Base-by-base conservation (phyloP, 2,888 invertebrate species). In the Troides oblongomaculatus region DNA sequence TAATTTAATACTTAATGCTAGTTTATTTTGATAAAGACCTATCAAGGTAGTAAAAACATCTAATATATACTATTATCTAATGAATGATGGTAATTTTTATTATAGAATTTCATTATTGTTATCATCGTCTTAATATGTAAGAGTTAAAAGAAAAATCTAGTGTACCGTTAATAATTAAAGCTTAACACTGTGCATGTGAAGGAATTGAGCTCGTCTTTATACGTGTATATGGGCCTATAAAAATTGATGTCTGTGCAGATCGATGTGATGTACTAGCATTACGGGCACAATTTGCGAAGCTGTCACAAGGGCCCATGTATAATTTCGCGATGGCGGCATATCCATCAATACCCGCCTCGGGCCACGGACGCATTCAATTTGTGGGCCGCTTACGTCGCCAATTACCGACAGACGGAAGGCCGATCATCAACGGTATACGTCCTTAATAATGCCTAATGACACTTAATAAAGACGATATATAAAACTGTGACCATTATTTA, bases 281-380 rank as follows among this genome's bases (percentile, higher is more conserved):
- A 91, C 90, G 89, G 87, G 91, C 89, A 92, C 90, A 91, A 90
- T 92, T 92, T 90, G 91, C 92, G 89, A 87, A 90, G 91, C 90
- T 92, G 92, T 92, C 92, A 90, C 91, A 89, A 90, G 87, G 84
- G 86, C 86, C 14, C 83, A 79, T 85, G 88, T 91, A 90, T 91
- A 92, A 92, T 92, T 92, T 90, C 81, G 82, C 86, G 85, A 90
- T 91, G 92, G 92, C 90, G 87, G 90, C 84, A 88, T 85, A 92
- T 92, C 92, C 92, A 92, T 92, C 92, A 92, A 90, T 90, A 88
- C 84, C 64, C 81, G 90, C 91, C 92, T 81, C 81, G 77, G 92
- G 92, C 90, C 76, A 79, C 90, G 90, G 90, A 87, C 87, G 86
- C 90, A 90, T 92, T 92, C 92, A 92, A 92, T 92, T 92, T 92